A percentile compares a stretch with the other conserved stretches of the same genome.
phyloP scores from a whole-genome alignment of 2,797 vertebrate genomes.

The Eulemur albifrons region DNA sequence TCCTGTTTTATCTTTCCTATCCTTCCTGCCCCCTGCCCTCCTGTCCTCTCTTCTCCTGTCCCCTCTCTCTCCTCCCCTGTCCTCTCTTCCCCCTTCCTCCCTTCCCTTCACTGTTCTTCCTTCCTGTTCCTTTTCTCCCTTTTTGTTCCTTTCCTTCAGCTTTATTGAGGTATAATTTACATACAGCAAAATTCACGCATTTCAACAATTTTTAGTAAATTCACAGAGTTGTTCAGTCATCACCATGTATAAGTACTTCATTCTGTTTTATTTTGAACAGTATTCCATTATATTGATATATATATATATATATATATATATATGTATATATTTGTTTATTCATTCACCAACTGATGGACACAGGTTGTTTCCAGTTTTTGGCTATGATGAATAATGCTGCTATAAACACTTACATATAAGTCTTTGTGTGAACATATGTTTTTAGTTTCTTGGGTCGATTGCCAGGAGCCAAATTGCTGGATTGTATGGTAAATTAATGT shows the following conservation, averaged over 20 bases:
- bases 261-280: neutral
- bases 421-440: neutral
- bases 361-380: neutral
- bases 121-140: neutral
- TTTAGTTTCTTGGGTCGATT: neutral
- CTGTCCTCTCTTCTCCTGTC: neutral
- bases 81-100: no score
- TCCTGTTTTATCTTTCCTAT: neutral
- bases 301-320: no score
- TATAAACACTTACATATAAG: neutral
- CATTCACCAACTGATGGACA: neutral
- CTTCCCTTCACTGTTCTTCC: neutral
- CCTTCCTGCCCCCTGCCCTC: no score
- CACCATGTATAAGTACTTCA: neutral
- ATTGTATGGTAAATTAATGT: neutral
- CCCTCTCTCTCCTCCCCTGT: no score
- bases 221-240: neutral
- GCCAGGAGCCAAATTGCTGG: neutral
- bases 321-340: neutral
- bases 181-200: neutral
- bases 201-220: neutral
- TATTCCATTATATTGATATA: no score
- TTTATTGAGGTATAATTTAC: neutral
- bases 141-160: neutral
- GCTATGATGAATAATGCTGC: neutral